Percentiles rank a stretch among this genome's conserved stretches.
Evolutionary conservation across 2,113 vertebrate species (phyloP).

Genomic region (Paracyprichromis sp.): DNA sequence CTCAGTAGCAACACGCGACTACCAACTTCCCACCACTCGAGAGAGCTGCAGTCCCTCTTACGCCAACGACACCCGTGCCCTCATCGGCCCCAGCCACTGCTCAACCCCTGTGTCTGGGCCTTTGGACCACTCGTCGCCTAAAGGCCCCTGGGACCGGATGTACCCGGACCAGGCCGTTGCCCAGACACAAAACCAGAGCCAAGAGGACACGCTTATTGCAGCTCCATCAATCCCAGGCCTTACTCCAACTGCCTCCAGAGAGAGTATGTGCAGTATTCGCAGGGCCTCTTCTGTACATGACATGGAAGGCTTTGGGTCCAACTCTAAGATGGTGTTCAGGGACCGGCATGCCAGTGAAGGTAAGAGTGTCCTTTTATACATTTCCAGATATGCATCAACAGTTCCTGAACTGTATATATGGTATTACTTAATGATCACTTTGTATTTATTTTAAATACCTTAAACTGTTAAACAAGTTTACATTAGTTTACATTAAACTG

Average conservation of each 20-base stretch:
- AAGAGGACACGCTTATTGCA: background rate
- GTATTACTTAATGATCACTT: background rate
- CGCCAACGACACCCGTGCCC: conserved; percentile 89
- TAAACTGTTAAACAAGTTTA: background rate
- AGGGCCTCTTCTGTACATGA: conserved; percentile 93
- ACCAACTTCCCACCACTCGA: conserved; percentile 84
- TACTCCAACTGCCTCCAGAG: conserved; percentile 81
- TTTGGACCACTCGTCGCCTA: conserved; percentile 91
- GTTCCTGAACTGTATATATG: background rate
- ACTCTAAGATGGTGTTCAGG: conserved; percentile 82
- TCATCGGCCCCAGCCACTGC: conserved; percentile 85
- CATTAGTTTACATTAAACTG: background rate
- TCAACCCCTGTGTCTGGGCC: conserved; percentile 88
- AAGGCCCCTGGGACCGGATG: conserved; percentile 81
- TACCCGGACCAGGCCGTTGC: conserved; percentile 70
- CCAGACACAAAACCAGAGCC: conserved; percentile 7
- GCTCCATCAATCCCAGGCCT: conserved; percentile 78
- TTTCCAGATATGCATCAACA: background rate
- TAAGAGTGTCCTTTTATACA: conserved; percentile 45
- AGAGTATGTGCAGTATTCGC: conserved; percentile 86
- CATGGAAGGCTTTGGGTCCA: conserved; percentile 83
- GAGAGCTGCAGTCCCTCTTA: conserved; percentile 91
- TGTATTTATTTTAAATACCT: background rate
- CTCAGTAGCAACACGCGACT: conserved; percentile 84
- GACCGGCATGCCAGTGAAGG: conserved; percentile 96